Percentiles rank a stretch among this genome's conserved stretches.
Evolutionary conservation across 2,888 invertebrate species (phyloP).

Genomic region (Pimpla rufipes): DNA sequence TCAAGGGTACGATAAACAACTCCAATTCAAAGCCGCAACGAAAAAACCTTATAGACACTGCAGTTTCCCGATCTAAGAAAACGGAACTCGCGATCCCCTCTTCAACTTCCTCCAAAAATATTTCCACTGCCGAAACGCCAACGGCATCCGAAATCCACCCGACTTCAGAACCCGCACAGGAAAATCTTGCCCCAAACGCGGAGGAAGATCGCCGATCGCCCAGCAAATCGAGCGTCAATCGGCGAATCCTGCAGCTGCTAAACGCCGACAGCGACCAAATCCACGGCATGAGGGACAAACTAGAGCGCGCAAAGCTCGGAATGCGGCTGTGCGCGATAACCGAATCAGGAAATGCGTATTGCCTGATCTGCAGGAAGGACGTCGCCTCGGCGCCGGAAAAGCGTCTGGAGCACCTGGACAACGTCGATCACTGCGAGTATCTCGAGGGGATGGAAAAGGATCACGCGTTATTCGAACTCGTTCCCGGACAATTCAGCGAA

Average conservation of each 20-base stretch:
- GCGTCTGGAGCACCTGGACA: slow-evolving; percentile 73
- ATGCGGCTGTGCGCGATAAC: slow-evolving; percentile 20
- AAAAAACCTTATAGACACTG: no score
- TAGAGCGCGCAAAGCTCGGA: slow-evolving; percentile 19
- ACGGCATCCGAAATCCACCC: neutral
- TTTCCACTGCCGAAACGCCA: neutral
- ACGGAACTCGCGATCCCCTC: no score
- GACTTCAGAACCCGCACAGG: neutral
- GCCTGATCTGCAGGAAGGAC: slow-evolving; percentile 73
- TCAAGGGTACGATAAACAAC: no score
- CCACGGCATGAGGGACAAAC: slow-evolving; percentile 36
- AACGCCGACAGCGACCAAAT: slow-evolving; percentile 10
- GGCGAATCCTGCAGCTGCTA: neutral
- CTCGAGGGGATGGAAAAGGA: slow-evolving; percentile 68
- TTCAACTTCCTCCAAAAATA: no score
- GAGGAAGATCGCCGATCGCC: neutral
- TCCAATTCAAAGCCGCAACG: no score
- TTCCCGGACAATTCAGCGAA: slow-evolving; percentile 71
- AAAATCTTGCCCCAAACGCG: neutral
- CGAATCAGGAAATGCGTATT: slow-evolving; percentile 50
- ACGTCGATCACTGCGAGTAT: slow-evolving; percentile 67
- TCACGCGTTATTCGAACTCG: slow-evolving; percentile 63
- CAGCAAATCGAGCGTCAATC: neutral
- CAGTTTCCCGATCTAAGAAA: no score
- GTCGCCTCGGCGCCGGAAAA: slow-evolving; percentile 64